Evolutionary conservation across 2,113 vertebrate genomes (phyloP).

Genomic region (Neomonachus schauinslandi): DNA sequence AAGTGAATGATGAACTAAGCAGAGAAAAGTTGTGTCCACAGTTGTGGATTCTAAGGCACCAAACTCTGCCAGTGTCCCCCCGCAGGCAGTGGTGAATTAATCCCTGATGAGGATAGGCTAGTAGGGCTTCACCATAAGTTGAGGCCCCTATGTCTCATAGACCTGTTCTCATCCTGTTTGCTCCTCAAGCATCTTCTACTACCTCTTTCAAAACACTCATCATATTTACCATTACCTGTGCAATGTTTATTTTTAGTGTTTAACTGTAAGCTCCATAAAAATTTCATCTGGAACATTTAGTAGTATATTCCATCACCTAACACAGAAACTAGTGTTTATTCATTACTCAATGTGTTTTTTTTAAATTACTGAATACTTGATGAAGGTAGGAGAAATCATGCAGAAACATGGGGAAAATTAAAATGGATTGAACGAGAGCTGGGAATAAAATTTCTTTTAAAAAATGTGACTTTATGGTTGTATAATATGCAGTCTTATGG

Average conservation of each 20-base stretch:
- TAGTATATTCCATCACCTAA: not conserved
- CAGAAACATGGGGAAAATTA: not conserved
- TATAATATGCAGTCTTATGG: not conserved
- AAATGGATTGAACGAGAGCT: not conserved
- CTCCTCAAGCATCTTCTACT: not conserved
- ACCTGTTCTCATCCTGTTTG: not conserved
- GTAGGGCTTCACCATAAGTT: not conserved
- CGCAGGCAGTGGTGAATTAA: not conserved
- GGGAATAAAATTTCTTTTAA: not conserved
- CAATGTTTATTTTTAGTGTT: not conserved
- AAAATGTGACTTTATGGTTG: not conserved
- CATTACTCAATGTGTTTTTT: not conserved
- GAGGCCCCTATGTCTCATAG: not conserved
- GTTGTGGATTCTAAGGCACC: not conserved
- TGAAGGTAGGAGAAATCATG: not conserved
- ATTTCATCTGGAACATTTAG: not conserved
- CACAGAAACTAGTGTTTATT: not conserved
- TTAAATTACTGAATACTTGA: not conserved
- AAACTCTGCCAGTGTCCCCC: not conserved
- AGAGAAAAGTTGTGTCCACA: not conserved
- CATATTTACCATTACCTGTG: not conserved
- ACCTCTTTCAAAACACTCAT: not conserved
- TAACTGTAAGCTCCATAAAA: not conserved
- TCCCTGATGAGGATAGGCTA: not conserved
- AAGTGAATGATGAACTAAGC: not conserved